Percentiles rank a stretch among this genome's conserved stretches.
Evolutionary conservation across 2,113 vertebrate genomes (phyloP).

Genomic region (Nesogale talazaci): DNA sequence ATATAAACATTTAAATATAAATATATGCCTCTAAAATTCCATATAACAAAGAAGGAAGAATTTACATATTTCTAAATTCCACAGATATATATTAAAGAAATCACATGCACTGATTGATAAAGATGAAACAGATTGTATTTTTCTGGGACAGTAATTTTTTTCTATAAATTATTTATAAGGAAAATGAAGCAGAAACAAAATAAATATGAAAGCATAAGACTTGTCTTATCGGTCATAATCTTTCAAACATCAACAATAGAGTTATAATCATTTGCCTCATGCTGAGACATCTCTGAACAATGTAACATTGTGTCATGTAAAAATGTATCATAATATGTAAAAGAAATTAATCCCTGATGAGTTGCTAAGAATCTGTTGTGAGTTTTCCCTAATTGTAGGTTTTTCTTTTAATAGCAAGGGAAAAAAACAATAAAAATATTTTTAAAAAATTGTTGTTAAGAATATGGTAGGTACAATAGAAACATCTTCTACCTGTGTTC

Average conservation of each 20-base stretch:
- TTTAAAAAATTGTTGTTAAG: background rate
- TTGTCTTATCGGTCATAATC: constrained; percentile 94
- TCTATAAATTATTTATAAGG: constrained; percentile 94
- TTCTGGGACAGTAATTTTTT: constrained; percentile 92
- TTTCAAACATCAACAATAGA: constrained; percentile 89
- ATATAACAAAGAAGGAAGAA: background rate
- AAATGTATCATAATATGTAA: constrained; percentile 88
- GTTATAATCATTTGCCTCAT: constrained; percentile 92
- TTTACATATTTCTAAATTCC: constrained; percentile 58
- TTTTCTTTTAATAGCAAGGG: background rate
- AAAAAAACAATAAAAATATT: background rate
- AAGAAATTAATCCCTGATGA: constrained; percentile 79
- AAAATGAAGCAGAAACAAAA: constrained; percentile 86
- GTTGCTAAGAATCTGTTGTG: constrained; percentile 49
- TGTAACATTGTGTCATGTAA: constrained; percentile 86
- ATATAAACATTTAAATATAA: constrained; percentile 19
- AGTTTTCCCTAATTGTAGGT: constrained; percentile 33
- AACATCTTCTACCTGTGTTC: background rate
- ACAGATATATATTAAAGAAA: constrained; percentile 77
- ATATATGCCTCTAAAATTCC: background rate
- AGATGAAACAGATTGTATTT: constrained; percentile 92
- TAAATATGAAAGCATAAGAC: constrained; percentile 87
- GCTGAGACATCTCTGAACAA: constrained; percentile 83
- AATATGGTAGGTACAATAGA: background rate
- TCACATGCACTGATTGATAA: constrained; percentile 82